Evolutionary conservation across 2,113 vertebrate genomes (phyloP).

Genomic region (Nestor notabilis): DNA sequence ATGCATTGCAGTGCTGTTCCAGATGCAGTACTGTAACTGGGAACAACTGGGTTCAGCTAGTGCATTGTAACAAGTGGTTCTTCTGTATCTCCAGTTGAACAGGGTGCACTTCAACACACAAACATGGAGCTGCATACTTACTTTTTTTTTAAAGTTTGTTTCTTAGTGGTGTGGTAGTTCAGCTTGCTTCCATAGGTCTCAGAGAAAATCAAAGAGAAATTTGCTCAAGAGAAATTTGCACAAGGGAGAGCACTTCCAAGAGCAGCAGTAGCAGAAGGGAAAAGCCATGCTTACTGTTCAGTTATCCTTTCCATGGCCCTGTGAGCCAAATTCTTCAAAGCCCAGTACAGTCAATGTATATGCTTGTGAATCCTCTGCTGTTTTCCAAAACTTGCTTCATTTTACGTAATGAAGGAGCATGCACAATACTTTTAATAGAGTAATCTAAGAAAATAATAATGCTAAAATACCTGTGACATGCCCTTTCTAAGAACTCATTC

Average conservation of each 20-base stretch:
- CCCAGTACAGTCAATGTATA: not conserved
- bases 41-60: not conserved
- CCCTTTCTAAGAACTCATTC: not conserved
- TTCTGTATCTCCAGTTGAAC: not conserved
- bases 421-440: not conserved
- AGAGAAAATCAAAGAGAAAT: not conserved
- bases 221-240: not conserved
- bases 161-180: not conserved
- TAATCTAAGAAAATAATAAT: not conserved
- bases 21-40: fast-evolving
- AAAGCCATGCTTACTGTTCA: not conserved
- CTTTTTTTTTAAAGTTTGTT: not conserved
- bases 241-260: not conserved
- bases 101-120: not conserved
- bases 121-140: not conserved
- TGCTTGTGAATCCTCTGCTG: not conserved
- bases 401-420: not conserved
- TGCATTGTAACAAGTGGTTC: not conserved
- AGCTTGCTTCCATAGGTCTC: not conserved
- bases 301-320: not conserved
- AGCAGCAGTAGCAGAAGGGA: not conserved
- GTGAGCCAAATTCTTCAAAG: not conserved
- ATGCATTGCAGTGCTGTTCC: not conserved
- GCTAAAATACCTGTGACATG: not conserved
- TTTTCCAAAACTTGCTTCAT: not conserved